Conservation (phyloP, 2,113 vertebrate genomes). For the Hepsetus odoe region DNA sequence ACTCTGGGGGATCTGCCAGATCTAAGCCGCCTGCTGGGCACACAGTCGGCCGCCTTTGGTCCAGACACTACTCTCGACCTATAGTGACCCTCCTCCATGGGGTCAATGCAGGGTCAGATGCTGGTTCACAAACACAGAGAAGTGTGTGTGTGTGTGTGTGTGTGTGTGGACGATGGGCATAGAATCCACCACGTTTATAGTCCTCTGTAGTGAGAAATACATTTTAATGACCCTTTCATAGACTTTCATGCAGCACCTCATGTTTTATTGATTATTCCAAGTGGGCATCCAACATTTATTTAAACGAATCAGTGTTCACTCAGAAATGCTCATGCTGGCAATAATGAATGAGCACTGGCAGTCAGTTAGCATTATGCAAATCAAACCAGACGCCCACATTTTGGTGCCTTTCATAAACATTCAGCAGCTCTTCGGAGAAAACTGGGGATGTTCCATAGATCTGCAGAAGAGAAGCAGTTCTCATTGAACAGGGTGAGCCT, state of each 20-base stretch:
- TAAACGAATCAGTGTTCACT: background rate
- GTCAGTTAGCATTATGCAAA: background rate
- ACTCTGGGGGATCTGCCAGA: background rate
- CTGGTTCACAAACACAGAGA: background rate
- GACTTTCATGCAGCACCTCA: background rate
- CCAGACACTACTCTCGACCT: background rate
- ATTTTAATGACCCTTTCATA: background rate
- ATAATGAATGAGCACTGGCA: background rate
- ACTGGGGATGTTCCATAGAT: too few species aligned
- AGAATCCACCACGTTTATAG: background rate
- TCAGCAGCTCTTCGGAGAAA: too few species aligned
- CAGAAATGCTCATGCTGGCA: background rate
- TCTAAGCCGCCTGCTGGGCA: background rate
- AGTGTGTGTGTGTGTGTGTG: background rate
- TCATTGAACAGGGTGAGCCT: too few species aligned
- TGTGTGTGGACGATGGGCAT: background rate
- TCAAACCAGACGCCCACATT: background rate
- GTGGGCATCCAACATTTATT: background rate
- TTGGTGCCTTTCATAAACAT: background rate
- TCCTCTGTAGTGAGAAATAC: background rate
- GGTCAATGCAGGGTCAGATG: constrained; percentile 24
- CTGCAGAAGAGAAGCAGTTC: too few species aligned
- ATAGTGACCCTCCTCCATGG: constrained; percentile 4
- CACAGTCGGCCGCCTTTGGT: background rate
- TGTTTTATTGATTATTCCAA: background rate